Percentiles rank a stretch among this genome's conserved stretches.
These are phyloP conservation scores for Limonius californicus DNA, from an alignment of 1,140 invertebrate genomes.

Conservation along the genomic window DNA sequence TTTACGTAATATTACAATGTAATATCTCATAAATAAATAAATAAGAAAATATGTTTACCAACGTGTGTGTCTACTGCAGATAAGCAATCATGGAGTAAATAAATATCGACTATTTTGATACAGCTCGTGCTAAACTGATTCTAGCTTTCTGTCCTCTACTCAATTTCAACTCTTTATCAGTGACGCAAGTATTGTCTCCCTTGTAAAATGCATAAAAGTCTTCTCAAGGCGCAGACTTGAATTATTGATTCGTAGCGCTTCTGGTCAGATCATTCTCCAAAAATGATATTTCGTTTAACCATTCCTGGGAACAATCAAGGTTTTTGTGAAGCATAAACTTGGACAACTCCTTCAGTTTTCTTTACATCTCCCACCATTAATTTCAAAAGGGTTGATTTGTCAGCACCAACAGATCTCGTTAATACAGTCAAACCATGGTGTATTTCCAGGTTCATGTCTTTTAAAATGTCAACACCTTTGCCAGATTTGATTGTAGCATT, in stretches of 20 bases:
- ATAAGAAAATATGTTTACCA: conserved; percentile 60
- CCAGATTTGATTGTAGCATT: not conserved
- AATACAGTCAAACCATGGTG: conserved; percentile 61
- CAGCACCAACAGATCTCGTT: conserved; percentile 75
- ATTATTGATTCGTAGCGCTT: conserved; percentile 44
- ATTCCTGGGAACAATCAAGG: conserved; percentile 63
- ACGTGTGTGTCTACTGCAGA: conserved; percentile 70
- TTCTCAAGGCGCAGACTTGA: conserved; percentile 31
- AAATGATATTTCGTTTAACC: conserved; percentile 60
- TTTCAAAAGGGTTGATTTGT: conserved; percentile 73
- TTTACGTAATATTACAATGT: conserved; percentile 60
- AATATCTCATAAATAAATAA: conserved; percentile 62
- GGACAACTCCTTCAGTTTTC: conserved; percentile 55
- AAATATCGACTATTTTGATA: conserved; percentile 74
- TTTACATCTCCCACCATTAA: conserved; percentile 69
- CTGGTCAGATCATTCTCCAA: conserved; percentile 53
- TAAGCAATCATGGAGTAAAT: conserved; percentile 75
- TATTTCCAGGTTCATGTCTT: conserved; percentile 52
- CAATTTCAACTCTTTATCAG: conserved; percentile 19
- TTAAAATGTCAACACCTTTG: not conserved
- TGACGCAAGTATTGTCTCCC: conserved; percentile 21
- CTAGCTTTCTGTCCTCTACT: conserved; percentile 71
- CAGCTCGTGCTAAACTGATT: conserved; percentile 77
- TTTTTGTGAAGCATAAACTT: conserved; percentile 65
- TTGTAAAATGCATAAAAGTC: conserved; percentile 25